Base-by-base conservation (phyloP, 2,113 vertebrate species). In the Thermophis baileyi region DNA sequence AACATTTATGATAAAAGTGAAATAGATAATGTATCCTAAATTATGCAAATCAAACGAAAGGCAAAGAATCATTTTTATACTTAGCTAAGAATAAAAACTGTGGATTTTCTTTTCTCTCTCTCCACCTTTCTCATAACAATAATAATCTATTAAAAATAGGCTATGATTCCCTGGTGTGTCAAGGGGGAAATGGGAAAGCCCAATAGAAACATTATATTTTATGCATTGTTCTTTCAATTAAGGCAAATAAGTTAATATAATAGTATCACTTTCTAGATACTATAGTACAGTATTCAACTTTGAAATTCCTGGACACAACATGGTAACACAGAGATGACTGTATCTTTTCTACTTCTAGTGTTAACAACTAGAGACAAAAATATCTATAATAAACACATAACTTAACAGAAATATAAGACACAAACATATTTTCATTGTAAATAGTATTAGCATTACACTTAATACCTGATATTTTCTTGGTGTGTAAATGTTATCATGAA, bases 401-500 rank as follows among this genome's bases (percentile, higher is more conserved):
- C 30, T 55, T 50, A 50, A 69, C n/a, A 53, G 24, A 89, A 69
- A 86, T n/a, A 22, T 11, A 57, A 90, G 86, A 91, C 90, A 88
- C 3, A 91, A 54, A 91, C 93, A 51, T 94, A 90, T 53, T 91
- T 89, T 94, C 50, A 90, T 49, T 91, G 74, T 90, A 93, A 89
- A 90, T 89, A 35, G 5, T 91, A 93, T 96, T 93, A 96, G 63
- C 91, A 93, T 91, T 94, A 88, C 60, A 89, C 95, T 91, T 93
- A 94, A 98, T 98, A 98, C 99, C 99, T 99, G 99, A 98, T 99
- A 99, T 99, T 99, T 99, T 98, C 99, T 98, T 97, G 99, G 99
- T 89, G 99, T 99, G 90, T 99, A 99, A 98, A 99, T 99, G 98
- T 99, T 99, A 98, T 99, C 99, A 96, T 99, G 99, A 97, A 99